Evolutionary conservation across 23 tunicate genomes (phyloP).

Genomic region (Diplosoma virens): DNA sequence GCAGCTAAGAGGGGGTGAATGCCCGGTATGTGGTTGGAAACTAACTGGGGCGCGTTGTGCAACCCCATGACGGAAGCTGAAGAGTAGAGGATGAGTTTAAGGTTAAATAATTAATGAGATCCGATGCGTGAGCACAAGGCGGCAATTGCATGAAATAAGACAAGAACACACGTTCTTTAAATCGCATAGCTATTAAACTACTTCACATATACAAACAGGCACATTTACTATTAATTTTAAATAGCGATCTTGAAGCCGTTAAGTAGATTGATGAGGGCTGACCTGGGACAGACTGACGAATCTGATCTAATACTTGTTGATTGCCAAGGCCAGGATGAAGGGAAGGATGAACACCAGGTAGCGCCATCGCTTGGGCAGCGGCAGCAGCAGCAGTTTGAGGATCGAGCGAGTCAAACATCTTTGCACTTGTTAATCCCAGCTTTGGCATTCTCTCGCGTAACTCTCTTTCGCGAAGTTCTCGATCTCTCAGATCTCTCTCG

Average conservation of each 20-base stretch:
- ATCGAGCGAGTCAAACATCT: conserved; percentile 39
- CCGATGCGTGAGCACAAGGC: no score
- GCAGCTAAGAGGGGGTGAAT: conserved; percentile 12
- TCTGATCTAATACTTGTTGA: conserved; percentile 39
- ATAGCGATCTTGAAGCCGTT: no score
- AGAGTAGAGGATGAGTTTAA: no score
- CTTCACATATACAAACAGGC: no score
- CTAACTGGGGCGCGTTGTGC: conserved; percentile 28
- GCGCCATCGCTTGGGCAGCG: conserved; percentile 6
- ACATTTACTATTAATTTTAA: no score
- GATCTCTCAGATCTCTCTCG: conserved; percentile 39
- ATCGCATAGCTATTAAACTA: no score
- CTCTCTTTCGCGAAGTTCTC: conserved; percentile 59
- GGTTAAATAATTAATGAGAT: no score
- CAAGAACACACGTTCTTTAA: no score
- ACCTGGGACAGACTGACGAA: conserved; percentile 47
- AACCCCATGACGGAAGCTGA: conserved; percentile 9
- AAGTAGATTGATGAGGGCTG: background rate
- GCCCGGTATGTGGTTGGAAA: conserved; percentile 24
- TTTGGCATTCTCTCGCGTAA: conserved; percentile 71
- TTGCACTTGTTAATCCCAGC: conserved; percentile 30
- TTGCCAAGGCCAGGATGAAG: conserved; percentile 3
- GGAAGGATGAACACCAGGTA: conserved; percentile 27
- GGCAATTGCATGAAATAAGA: no score
- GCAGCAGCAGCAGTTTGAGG: conserved; percentile 29